Conservation (phyloP, 2,888 invertebrate species). For the Glyphotaelius pellucidus region DNA sequence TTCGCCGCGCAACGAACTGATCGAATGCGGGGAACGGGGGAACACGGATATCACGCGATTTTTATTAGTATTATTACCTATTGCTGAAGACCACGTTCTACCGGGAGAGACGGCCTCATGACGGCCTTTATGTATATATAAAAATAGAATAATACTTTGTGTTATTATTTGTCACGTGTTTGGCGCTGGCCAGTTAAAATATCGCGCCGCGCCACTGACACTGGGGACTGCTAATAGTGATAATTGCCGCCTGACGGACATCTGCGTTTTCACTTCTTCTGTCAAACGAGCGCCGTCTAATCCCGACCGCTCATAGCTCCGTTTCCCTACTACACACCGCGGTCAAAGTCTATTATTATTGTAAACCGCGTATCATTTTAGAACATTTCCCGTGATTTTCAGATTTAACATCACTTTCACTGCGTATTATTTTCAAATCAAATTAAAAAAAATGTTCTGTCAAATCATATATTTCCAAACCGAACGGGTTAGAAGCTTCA, state of each 20-base stretch:
- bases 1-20: constrained; percentile 12
- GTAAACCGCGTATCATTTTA: constrained; percentile 36
- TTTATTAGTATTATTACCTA: background rate
- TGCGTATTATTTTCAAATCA: background rate
- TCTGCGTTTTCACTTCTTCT: constrained; percentile 41
- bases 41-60: constrained; percentile 45
- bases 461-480: background rate
- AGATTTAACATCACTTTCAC: constrained; percentile 25
- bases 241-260: constrained; percentile 28
- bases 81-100: constrained; percentile 36
- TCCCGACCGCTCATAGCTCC: background rate
- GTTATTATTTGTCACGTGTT: constrained; percentile 52
- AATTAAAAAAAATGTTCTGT: background rate
- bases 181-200: constrained; percentile 45
- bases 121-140: constrained; percentile 50
- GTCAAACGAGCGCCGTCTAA: constrained; percentile 44
- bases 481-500: background rate
- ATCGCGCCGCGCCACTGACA: constrained; percentile 22
- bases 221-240: too few species aligned
- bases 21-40: constrained; percentile 20
- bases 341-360: constrained; percentile 16
- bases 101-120: constrained; percentile 43
- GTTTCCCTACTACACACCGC: constrained; percentile 4
- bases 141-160: constrained; percentile 54
- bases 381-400: constrained; percentile 27